A percentile compares a stretch with the other conserved stretches of the same genome.
These are phyloP conservation scores for Mnemiopsis leidyi DNA, from an alignment of 37 sponge, comb jelly and placozoan species.

Conservation along the genomic window DNA sequence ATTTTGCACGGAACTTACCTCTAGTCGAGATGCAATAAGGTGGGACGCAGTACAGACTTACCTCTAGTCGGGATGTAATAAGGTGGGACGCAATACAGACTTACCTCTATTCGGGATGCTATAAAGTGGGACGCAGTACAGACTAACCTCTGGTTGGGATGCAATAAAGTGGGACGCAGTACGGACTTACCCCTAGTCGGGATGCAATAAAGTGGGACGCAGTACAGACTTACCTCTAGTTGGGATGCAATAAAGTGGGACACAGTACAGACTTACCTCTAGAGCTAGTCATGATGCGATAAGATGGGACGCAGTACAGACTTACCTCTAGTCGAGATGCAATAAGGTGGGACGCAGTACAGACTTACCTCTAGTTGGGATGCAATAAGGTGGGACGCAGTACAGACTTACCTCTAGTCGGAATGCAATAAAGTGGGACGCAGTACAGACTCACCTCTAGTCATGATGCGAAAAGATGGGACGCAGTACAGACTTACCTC, in stretches of 20 bases:
- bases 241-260: no score
- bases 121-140: neutral
- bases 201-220: no score
- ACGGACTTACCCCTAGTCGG: no score
- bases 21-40: neutral
- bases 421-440: neutral
- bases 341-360: neutral
- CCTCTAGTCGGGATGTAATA: neutral
- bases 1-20: neutral
- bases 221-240: no score
- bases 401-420: neutral
- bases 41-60: neutral
- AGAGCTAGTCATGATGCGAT: no score
- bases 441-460: neutral
- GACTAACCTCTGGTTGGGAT: neutral
- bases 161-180: no score
- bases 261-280: no score
- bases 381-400: neutral
- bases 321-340: no score
- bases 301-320: no score
- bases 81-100: neutral
- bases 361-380: neutral
- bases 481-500: neutral
- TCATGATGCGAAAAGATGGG: neutral
- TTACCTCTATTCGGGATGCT: neutral